Conservation (phyloP, 1,140 invertebrate genomes). For the Scaptomyza pallida region DNA sequence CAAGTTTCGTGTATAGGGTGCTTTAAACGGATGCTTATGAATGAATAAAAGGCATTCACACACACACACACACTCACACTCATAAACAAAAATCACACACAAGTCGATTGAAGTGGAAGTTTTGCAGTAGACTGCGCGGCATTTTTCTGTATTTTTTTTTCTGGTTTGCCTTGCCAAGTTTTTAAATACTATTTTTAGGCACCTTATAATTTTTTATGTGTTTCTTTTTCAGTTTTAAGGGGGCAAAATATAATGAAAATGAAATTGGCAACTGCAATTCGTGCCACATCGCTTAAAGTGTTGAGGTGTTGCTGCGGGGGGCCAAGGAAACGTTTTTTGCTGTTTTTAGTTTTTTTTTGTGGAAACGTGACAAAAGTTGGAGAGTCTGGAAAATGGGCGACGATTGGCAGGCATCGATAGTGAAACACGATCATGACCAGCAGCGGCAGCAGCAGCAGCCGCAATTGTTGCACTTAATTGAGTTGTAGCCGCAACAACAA, state of each 20-base stretch:
- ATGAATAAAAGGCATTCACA: conserved; percentile 59
- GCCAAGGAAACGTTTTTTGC: background rate
- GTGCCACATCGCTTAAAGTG: conserved; percentile 16
- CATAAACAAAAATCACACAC: conserved; percentile 37
- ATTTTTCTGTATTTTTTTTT: conserved; percentile 16
- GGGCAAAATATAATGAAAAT: conserved; percentile 43
- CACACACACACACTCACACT: conserved; percentile 22
- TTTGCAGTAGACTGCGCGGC: conserved; percentile 60
- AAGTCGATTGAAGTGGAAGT: conserved; percentile 67
- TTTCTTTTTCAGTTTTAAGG: conserved; percentile 12
- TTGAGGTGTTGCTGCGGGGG: background rate
- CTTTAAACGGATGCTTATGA: conserved; percentile 56
- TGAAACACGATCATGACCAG: conserved; percentile 61
- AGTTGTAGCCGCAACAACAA: conserved; percentile 54
- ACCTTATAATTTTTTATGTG: conserved; percentile 11
- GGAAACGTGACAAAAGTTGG: conserved; percentile 42
- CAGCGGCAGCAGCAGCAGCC: conserved; percentile 28
- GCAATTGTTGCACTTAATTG: conserved; percentile 54
- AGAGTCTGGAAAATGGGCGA: conserved; percentile 24
- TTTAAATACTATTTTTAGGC: conserved; percentile 65
- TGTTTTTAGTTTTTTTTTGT: no score
- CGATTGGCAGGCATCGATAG: conserved; percentile 60
- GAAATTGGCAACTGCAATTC: conserved; percentile 51
- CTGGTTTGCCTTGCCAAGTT: conserved; percentile 27
- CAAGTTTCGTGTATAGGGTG: background rate